Evolutionary conservation across 2,797 vertebrate genomes (phyloP).

Genomic region (Alexandromys oeconomus): DNA sequence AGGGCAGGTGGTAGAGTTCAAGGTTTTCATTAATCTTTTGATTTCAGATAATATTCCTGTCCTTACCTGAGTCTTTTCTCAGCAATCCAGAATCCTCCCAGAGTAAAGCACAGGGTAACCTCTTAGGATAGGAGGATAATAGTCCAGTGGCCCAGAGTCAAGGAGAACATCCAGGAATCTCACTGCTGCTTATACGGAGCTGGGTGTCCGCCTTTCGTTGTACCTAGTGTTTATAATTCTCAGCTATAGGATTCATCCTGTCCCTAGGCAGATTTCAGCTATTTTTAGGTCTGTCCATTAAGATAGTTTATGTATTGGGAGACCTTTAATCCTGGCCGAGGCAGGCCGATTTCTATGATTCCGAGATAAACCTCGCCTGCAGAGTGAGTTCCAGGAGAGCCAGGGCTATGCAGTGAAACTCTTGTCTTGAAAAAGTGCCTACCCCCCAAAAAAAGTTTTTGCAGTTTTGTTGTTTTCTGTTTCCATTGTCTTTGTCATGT

Average conservation of each 20-base stretch:
- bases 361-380: neutral
- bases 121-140: neutral
- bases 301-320: neutral
- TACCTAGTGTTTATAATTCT: neutral
- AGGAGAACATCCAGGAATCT: neutral
- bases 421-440: neutral
- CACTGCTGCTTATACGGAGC: neutral
- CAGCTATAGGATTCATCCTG: neutral
- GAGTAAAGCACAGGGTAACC: slow-evolving; percentile 36
- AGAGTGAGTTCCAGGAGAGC: neutral
- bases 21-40: neutral
- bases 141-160: neutral
- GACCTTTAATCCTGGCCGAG: neutral
- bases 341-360: neutral
- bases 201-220: neutral
- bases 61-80: slow-evolving; percentile 1
- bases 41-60: slow-evolving; percentile 9
- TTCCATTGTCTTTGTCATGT: neutral
- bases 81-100: slow-evolving; percentile 1
- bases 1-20: neutral
- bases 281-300: neutral
- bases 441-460: neutral
- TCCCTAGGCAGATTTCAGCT: neutral
- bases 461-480: slow-evolving; percentile 19
- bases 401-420: neutral